Conservation (phyloP, 1,140 invertebrate genomes). For the Hycleus phaleratus region DNA sequence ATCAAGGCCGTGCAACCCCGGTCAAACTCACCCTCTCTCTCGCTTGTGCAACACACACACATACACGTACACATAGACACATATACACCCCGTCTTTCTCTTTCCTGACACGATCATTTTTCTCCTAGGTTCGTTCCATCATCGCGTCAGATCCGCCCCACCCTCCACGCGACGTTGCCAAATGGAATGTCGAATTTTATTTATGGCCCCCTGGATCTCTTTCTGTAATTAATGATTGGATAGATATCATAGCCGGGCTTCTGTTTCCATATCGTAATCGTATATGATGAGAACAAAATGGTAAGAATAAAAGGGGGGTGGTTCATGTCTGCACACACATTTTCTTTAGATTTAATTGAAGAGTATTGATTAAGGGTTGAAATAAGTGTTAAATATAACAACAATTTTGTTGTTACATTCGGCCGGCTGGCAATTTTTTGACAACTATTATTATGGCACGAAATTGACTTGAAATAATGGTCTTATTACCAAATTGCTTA, state of each 20-base stretch:
- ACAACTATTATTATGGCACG: too few relatives aligned
- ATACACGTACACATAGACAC: slow-evolving; percentile 17
- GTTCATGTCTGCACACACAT: too few relatives aligned
- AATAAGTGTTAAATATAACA: too few relatives aligned
- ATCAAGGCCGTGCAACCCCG: slow-evolving; percentile 39
- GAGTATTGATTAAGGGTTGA: too few relatives aligned
- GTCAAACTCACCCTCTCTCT: slow-evolving; percentile 28
- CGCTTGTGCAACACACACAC: too few relatives aligned
- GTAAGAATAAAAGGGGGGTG: background rate
- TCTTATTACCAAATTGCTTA: background rate
- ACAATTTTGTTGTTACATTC: too few relatives aligned
- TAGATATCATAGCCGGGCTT: slow-evolving; percentile 30
- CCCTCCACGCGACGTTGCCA: slow-evolving; percentile 40
- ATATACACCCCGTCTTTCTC: slow-evolving; percentile 22
- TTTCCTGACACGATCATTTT: slow-evolving; percentile 42
- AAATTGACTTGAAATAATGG: slow-evolving; percentile 2
- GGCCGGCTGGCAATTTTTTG: too few relatives aligned
- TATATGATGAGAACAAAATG: slow-evolving; percentile 18
- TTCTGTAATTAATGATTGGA: slow-evolving; percentile 43
- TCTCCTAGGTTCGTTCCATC: slow-evolving; percentile 42
- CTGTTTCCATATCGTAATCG: slow-evolving; percentile 28
- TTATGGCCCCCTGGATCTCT: slow-evolving; percentile 40
- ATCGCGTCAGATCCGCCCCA: slow-evolving; percentile 41
- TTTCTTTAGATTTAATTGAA: too few relatives aligned
- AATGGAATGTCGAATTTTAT: slow-evolving; percentile 44